These are phyloP conservation scores for Chauna torquata DNA, from an alignment of 2,113 vertebrate genomes.

Conservation along the genomic window DNA sequence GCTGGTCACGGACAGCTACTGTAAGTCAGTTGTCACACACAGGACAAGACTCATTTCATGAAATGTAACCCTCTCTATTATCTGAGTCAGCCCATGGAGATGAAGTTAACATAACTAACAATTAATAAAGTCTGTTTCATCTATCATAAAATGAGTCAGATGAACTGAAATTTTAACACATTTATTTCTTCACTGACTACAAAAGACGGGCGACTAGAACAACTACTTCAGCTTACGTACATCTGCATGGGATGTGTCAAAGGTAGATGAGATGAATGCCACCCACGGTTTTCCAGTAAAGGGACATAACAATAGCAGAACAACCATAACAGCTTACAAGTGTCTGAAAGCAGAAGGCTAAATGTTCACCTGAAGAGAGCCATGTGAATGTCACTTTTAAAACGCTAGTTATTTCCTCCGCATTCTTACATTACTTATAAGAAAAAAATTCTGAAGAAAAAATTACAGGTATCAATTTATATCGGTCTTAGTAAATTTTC, in stretches of 20 bases:
- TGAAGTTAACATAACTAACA: background rate
- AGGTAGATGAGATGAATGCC: constrained; percentile 3
- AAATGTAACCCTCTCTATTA: background rate
- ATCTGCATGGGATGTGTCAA: background rate
- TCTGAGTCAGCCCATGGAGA: background rate
- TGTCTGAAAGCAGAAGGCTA: background rate
- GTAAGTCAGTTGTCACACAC: background rate
- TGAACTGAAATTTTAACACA: background rate
- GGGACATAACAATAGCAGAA: background rate
- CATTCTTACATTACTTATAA: background rate
- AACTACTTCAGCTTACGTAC: background rate
- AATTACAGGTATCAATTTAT: background rate
- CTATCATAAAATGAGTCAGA: background rate
- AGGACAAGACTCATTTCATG: background rate
- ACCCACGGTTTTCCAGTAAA: constrained; percentile 8
- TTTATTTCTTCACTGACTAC: background rate
- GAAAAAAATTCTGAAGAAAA: background rate
- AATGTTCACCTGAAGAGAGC: background rate
- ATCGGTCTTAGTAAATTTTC: background rate
- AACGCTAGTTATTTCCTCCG: background rate
- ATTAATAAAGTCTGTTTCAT: constrained; percentile 26
- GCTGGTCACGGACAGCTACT: background rate
- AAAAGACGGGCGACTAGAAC: background rate
- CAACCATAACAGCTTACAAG: background rate
- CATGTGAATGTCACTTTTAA: background rate